phyloP scores from a whole-genome alignment of 2,113 vertebrate species.

The Stigmatopora nigra region DNA sequence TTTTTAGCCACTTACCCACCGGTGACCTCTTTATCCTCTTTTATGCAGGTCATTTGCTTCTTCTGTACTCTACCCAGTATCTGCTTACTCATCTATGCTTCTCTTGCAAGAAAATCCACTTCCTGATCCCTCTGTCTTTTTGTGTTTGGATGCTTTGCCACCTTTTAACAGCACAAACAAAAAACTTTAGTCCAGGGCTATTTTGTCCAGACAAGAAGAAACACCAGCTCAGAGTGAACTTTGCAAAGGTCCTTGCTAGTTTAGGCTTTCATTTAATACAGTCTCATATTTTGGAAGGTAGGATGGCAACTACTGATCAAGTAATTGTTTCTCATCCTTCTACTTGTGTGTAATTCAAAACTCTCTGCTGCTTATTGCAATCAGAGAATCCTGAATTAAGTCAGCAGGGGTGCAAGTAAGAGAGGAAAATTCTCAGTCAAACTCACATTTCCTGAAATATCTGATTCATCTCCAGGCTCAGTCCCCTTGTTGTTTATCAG shows the following conservation, averaged over 20 bases:
- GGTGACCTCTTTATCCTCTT: conserved; percentile 12
- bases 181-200: not conserved
- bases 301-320: conserved; percentile 27
- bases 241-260: conserved; percentile 1
- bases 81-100: conserved; percentile 14
- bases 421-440: conserved; percentile 31
- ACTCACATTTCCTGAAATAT: conserved; percentile 27
- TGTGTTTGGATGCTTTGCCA: conserved; percentile 12
- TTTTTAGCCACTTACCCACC: conserved; percentile 7
- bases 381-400: conserved; percentile 31
- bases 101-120: conserved; percentile 19
- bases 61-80: conserved; percentile 8
- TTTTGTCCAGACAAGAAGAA: not conserved
- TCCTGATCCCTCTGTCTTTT: conserved; percentile 8
- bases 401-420: conserved; percentile 23
- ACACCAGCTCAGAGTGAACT: not conserved
- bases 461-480: conserved; percentile 40
- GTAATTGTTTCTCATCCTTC: conserved; percentile 46
- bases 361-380: conserved; percentile 30
- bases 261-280: conserved; percentile 25
- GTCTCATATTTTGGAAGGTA: conserved; percentile 6
- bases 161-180: conserved; percentile 25
- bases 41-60: conserved; percentile 9
- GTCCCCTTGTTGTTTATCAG: conserved; percentile 47
- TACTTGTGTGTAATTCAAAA: conserved; percentile 38